Evolutionary conservation across 2,888 invertebrate species (phyloP), one percentile per base, ranked within the genome.

Genomic region (Yponomeuta plumbellus): DNA sequence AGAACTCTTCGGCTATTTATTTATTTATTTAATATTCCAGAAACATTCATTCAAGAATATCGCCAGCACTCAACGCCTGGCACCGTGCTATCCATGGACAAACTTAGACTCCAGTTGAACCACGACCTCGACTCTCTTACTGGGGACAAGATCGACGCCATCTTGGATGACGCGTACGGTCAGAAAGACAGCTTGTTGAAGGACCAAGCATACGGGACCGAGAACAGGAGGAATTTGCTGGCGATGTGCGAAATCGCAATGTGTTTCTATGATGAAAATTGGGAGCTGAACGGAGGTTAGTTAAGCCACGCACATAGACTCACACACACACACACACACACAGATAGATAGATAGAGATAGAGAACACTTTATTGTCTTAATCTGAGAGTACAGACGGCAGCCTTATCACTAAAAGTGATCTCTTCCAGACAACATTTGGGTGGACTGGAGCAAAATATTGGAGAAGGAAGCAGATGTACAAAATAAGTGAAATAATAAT

Each of bases 81-180:
- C 8, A 61, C 72, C 0, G 59, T 74, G 1, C 22, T 57, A 6
- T 68, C 66, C 5, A 70, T 76, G 69, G 69, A 68, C n/a, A 69
- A 71, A 40, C 20, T 77, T 3, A 71, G 66, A 1, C 21, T 76
- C 1, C 57, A 62, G 0, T 23, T 80, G 8, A 69, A 70, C 40
- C 66, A 64, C 1, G 78, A 80, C 69, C 66, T 77, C 13, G 67
- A 74, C 20, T 68, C 70, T 0, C 34, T 74, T n/a, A 67, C 69
- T 0, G 68, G 67, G 21, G 68, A 70, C 0, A 68, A 68, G 8
- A 34, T 75, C 8, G 59, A 69, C 5, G 17, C 20, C 0, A 66
- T 69, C 20, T 20, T 74, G 3, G 11, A 68, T 23, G 66, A 67
- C 5, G 67, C 70, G 22, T 44, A 63, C 23, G 17, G 23, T 20